phyloP scores from a whole-genome alignment of 1,140 invertebrate genomes.

The Bombyx mori region ASM3026992v2 NC_085107.1:12170501-12171000 shows the following conservation, averaged over 20 bases:
- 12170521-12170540: too few relatives aligned
- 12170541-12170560: too few relatives aligned
- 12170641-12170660: too few relatives aligned
- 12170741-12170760: slow-evolving; percentile 5
- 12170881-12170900: slow-evolving; percentile 31
- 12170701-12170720: background rate
- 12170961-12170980: slow-evolving; percentile 5
- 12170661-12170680: background rate
- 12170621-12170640: too few relatives aligned
- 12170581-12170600: too few relatives aligned
- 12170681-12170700: background rate
- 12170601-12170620: too few relatives aligned
- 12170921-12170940: slow-evolving; percentile 22
- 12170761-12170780: slow-evolving; percentile 29
- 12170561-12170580: too few relatives aligned
- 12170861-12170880: slow-evolving; percentile 43
- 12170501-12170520: too few relatives aligned
- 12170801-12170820: slow-evolving; percentile 34
- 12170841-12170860: slow-evolving; percentile 52
- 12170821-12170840: slow-evolving; percentile 50
- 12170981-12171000: too few relatives aligned
- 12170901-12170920: slow-evolving; percentile 27
- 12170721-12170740: background rate
- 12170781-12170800: slow-evolving; percentile 31
- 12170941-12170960: slow-evolving; percentile 22